Percentiles rank a stretch among this genome's conserved stretches.
These are phyloP conservation scores for Lagenorhynchus albirostris DNA, from an alignment of 2,113 vertebrate species.

Conservation along the genomic window DNA sequence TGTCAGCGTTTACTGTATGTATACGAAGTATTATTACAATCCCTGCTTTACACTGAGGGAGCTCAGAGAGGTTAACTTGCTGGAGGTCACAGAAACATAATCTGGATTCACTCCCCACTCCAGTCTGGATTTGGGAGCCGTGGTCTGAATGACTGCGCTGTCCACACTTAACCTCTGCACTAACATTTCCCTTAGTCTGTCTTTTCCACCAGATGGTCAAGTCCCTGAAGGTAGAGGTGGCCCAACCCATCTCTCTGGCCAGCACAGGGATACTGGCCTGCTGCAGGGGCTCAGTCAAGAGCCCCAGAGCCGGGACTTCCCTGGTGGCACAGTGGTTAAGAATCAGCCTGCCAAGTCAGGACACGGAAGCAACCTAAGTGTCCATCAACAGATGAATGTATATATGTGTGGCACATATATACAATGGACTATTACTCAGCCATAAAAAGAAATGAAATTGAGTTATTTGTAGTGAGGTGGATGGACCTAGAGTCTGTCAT, in stretches of 20 bases:
- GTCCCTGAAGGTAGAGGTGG: neutral
- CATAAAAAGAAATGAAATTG: no score
- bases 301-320: neutral
- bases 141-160: neutral
- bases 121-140: neutral
- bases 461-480: no score
- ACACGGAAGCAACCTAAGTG: no score
- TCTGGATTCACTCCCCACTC: neutral
- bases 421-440: no score
- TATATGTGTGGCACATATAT: no score
- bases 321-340: no score
- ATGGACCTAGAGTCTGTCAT: no score
- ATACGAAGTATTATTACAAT: neutral
- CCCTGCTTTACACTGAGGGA: neutral
- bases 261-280: neutral
- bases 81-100: neutral
- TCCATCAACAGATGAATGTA: no score
- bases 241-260: neutral
- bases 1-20: neutral
- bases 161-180: neutral
- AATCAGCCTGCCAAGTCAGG: no score
- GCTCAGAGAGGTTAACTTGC: neutral
- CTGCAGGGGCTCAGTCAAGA: neutral
- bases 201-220: neutral
- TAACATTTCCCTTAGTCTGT: neutral